phyloP scores from a whole-genome alignment of 2,888 invertebrate species.

The Hofmannophila pseudospretella region DNA sequence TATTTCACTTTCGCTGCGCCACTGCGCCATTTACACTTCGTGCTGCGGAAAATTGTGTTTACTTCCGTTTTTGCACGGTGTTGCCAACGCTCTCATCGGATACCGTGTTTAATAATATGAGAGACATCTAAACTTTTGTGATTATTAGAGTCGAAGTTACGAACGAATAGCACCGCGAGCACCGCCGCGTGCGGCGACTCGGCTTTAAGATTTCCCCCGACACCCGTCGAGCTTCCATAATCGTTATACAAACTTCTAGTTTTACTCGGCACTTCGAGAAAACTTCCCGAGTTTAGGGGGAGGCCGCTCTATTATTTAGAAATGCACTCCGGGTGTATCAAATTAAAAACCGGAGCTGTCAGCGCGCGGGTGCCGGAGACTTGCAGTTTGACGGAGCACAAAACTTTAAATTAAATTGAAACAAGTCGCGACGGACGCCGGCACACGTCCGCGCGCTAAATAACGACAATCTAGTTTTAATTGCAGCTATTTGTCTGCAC shows the following conservation, averaged over 20 bases:
- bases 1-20: constrained; percentile 41
- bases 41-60: constrained; percentile 2
- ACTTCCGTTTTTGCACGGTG: too few species aligned
- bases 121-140: constrained; percentile 29
- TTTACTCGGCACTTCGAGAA: constrained; percentile 25
- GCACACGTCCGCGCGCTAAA: constrained; percentile 32
- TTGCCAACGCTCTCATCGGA: too few species aligned
- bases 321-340: constrained; percentile 44
- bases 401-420: constrained; percentile 66
- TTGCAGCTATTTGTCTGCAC: constrained; percentile 46
- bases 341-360: constrained; percentile 49
- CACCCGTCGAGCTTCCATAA: constrained; percentile 33
- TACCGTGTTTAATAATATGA: too few species aligned
- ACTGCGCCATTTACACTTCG: constrained; percentile 24
- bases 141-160: constrained; percentile 24
- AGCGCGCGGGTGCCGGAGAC: constrained; percentile 30
- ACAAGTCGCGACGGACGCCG: constrained; percentile 23
- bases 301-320: constrained; percentile 37
- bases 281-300: constrained; percentile 27
- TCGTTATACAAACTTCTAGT: constrained; percentile 46
- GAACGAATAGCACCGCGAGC: constrained; percentile 25
- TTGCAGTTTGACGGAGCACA: constrained; percentile 49
- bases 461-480: constrained; percentile 57
- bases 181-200: constrained; percentile 17
- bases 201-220: constrained; percentile 57